These are phyloP conservation scores for Typhlichthys eigenmanni DNA, from an alignment of 2,797 vertebrate species.

Conservation along the genomic window DNA sequence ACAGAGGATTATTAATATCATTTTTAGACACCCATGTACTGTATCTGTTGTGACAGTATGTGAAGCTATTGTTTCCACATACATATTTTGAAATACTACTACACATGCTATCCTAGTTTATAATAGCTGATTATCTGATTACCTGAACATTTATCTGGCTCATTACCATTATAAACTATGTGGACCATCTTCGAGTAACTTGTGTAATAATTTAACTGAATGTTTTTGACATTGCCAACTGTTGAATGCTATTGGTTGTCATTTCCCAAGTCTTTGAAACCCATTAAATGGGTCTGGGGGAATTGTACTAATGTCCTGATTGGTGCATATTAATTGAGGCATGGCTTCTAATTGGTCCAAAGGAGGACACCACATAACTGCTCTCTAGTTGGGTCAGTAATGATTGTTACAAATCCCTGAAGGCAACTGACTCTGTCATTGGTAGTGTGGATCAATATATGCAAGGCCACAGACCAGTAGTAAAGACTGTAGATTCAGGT, in stretches of 20 bases:
- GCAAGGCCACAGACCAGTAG: conserved; percentile 49
- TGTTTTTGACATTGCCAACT: too few species aligned
- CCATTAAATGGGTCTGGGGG: too few species aligned
- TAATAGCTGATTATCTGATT: background rate
- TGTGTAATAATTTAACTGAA: too few species aligned
- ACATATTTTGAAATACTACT: too few species aligned
- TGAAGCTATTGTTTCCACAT: too few species aligned
- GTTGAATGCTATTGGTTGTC: too few species aligned
- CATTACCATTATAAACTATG: background rate
- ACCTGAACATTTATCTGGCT: background rate
- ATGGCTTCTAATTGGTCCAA: conserved; percentile 30
- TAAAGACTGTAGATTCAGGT: conserved; percentile 44
- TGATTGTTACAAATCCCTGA: conserved; percentile 70
- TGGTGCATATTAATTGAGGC: conserved; percentile 25
- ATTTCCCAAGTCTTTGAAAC: too few species aligned
- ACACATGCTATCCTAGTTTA: too few species aligned
- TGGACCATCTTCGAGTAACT: background rate
- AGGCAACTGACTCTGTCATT: conserved; percentile 68
- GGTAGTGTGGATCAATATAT: conserved; percentile 70
- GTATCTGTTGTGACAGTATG: too few species aligned
- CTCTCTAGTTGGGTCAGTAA: conserved; percentile 62
- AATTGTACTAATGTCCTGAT: background rate
- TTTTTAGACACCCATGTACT: too few species aligned
- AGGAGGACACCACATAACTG: conserved; percentile 37
- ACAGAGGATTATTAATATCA: too few species aligned